Base-by-base conservation (phyloP, 2,797 vertebrate species). In the Toxotes lorentzi region DNA sequence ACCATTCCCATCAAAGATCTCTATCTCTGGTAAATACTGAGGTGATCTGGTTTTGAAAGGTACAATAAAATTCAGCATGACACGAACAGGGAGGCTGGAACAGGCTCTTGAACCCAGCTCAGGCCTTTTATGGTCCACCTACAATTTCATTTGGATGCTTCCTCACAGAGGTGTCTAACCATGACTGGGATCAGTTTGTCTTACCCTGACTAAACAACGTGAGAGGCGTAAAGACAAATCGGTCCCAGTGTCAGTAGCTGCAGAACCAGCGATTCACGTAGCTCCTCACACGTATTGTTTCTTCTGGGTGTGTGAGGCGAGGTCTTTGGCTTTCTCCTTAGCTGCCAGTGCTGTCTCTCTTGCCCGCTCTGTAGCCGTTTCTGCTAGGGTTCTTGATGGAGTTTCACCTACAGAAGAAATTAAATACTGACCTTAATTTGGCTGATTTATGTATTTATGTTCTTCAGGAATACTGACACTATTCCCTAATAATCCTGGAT, bases 291-390 rank as follows among this genome's bases (percentile, higher is more conserved):
- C 96, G 0, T 95, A 98, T 82, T 98, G 97, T 90, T 97, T 96
- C 94, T 99, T 96, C 89, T 97, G 97, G 24, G 97, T 97, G 73
- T 99, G 97, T 81, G 95, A 97, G 0, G 98, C 98, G 27, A 99
- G 92, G 93, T 95, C 98, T 95, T 98, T 99, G 74, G 98, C 98
- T 86, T 98, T 99, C 91, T 98, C 97, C 0, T 97, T 98, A 83
- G 97, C 98, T 90, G 97, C 98, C 91, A 98, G 88, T 0, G 98
- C 98, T 0, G 98, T 99, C 89, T 98, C 97, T 85, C 97, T 96
- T 5, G 97, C 98, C 82, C 97, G 97, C 82, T 98, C 97, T 0
- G 96, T 98, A 0, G 98, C 98, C 2, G 97, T 96, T 89, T 97
- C 97, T 24, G 97, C 96, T 70, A 99, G 92, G 0, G 97, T 98